phyloP scores from a whole-genome alignment of 2,797 vertebrate genomes.

The Hirundo rustica region DNA sequence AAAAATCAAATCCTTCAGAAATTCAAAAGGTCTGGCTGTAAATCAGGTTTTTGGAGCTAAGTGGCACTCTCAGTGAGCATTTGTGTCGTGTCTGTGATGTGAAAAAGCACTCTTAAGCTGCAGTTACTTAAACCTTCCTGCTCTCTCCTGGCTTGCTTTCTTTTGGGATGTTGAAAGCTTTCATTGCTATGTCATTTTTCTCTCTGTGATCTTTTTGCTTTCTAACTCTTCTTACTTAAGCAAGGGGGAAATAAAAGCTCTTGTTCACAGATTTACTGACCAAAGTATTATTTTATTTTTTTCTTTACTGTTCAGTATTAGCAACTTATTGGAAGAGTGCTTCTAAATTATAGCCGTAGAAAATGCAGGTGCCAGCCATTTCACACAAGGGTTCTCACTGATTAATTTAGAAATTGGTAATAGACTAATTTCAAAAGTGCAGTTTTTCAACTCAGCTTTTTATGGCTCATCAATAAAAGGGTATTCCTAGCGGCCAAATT shows the following conservation, averaged over 20 bases:
- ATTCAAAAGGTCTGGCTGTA: background rate
- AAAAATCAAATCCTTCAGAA: background rate
- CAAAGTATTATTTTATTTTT: background rate
- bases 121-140: background rate
- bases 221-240: background rate
- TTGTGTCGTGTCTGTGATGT: background rate
- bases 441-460: background rate
- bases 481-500: background rate
- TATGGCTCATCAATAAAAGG: background rate
- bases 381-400: background rate
- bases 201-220: background rate
- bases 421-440: background rate
- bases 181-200: background rate
- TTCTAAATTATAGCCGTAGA: rapidly evolving
- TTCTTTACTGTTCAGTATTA: background rate
- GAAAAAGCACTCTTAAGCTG: background rate
- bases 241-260: background rate
- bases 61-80: background rate
- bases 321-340: background rate
- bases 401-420: background rate
- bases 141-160: background rate
- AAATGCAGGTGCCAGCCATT: background rate
- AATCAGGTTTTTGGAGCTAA: background rate
- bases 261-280: background rate
- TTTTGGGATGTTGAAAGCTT: background rate